Base-by-base conservation (phyloP, 2,113 vertebrate species). In the Myiopsitta monachus region DNA sequence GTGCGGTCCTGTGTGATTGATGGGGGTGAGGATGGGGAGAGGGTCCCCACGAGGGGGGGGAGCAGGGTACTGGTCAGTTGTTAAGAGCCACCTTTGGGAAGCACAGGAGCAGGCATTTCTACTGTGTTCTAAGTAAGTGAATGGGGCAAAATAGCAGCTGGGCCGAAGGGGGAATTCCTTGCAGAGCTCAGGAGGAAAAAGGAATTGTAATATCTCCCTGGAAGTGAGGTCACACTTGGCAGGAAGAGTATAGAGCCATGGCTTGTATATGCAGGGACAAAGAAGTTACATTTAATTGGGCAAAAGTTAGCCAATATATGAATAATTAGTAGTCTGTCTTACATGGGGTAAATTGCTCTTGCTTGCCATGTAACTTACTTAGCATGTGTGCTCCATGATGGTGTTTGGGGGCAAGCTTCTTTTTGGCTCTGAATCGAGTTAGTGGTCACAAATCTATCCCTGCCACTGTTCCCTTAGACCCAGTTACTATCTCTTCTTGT, bases 21-120 rank as follows among this genome's bases (percentile, higher is more conserved):
- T 13, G 63, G 39, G 0, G 27, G 2, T 0, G 0, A 51, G 68
- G 27, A 15, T 0, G 10, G 67, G 41, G n/a, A 62, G 59, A 61
- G n/a, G 15, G 23, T 26, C n/a, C 23, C 59, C n/a, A 38, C 0
- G 6, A 61, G 59, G 59, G n/a, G 23, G 59, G 23, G n/a, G 33
- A 59, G 57, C 57, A 59, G 21, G 13, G 33, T 59, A 15, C 16
- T 36, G 57, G 33, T 16, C 57, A 59, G 57, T 15, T 14, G 24
- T 59, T 59, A n/a, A 59, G 4, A 14, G 21, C 13, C 55, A 23
- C 55, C 33, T 59, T 36, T 59, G 33, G 23, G 57, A 59, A 16
- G 22, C 14, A 36, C 9, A 3, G 57, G 57, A 36, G 33, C 14
- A 59, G 57, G 57, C 57, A 23, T n/a, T 59, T 23, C 33, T 59